Conservation (phyloP, 1,140 invertebrate genomes). For the Monochamus saltuarius region DNA sequence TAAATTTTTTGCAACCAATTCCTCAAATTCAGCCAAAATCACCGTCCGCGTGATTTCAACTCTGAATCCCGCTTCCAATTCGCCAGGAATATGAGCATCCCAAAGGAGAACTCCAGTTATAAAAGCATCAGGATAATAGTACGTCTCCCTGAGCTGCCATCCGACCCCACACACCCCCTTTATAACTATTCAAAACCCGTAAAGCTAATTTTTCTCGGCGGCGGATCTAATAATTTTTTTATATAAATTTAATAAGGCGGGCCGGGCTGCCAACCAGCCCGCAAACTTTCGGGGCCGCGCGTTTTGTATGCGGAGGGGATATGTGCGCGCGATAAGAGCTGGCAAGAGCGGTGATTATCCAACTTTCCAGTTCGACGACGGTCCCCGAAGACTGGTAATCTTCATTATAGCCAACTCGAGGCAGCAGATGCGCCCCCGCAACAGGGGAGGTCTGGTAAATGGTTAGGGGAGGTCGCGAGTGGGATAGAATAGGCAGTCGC, state of each 20-base stretch:
- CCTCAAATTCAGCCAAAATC: no score
- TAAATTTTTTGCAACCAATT: no score
- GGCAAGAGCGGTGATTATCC: conserved; percentile 27
- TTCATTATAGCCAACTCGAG: conserved; percentile 30
- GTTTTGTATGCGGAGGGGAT: conserved; percentile 19
- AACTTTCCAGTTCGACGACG: conserved; percentile 29
- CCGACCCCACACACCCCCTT: no score
- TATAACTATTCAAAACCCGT: no score
- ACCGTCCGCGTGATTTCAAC: no score
- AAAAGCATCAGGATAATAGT: no score
- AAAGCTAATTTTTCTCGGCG: no score
- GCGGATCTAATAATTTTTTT: neutral
- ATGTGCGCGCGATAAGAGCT: conserved; percentile 7
- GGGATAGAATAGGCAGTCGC: neutral
- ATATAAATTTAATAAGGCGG: neutral
- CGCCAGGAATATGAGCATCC: no score
- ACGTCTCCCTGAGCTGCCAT: no score
- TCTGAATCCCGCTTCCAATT: no score
- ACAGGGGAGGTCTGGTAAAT: neutral
- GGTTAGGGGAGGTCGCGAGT: neutral
- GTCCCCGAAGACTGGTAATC: conserved; percentile 30
- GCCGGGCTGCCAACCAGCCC: neutral
- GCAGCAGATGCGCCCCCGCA: conserved; percentile 25
- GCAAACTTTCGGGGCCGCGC: neutral
- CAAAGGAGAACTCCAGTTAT: no score